Conservation (phyloP, 2,113 vertebrate genomes). For the Leucosticte australis region DNA sequence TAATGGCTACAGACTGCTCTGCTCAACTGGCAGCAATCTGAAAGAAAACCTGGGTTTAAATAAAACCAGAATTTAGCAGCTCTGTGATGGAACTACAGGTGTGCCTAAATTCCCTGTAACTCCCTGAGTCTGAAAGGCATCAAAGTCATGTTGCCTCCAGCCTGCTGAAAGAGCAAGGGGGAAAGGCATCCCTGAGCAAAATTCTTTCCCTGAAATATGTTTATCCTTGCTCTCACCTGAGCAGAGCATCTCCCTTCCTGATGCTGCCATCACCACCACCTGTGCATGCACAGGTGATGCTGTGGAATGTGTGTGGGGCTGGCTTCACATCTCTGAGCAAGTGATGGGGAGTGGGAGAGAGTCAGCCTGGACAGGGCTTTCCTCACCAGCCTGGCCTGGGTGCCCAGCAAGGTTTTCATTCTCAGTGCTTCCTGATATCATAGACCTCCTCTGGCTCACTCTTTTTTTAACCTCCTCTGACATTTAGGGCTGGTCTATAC, state of each 20-base stretch:
- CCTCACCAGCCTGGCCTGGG: background rate
- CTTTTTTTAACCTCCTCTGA: conserved; percentile 46
- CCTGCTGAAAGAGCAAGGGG: background rate
- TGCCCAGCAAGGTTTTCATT: background rate
- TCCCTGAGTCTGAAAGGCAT: background rate
- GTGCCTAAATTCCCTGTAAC: background rate
- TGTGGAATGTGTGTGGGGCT: background rate
- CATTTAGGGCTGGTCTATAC: conserved; percentile 16
- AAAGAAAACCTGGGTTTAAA: background rate
- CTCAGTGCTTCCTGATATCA: background rate
- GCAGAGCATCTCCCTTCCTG: background rate
- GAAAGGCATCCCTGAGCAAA: background rate
- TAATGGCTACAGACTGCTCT: background rate
- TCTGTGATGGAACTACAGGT: background rate
- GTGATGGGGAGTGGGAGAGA: background rate
- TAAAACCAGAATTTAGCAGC: background rate
- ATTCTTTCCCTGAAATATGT: background rate
- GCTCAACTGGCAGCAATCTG: background rate
- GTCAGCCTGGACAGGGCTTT: background rate
- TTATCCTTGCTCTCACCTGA: background rate
- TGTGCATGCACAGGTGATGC: background rate
- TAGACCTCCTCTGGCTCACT: background rate
- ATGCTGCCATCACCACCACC: background rate
- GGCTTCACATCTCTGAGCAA: background rate
- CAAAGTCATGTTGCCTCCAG: rapidly evolving